Percentiles rank a stretch among this genome's conserved stretches.
Evolutionary conservation across 2,113 vertebrate genomes (phyloP).

Genomic region (Coptodon bakossiorum): DNA sequence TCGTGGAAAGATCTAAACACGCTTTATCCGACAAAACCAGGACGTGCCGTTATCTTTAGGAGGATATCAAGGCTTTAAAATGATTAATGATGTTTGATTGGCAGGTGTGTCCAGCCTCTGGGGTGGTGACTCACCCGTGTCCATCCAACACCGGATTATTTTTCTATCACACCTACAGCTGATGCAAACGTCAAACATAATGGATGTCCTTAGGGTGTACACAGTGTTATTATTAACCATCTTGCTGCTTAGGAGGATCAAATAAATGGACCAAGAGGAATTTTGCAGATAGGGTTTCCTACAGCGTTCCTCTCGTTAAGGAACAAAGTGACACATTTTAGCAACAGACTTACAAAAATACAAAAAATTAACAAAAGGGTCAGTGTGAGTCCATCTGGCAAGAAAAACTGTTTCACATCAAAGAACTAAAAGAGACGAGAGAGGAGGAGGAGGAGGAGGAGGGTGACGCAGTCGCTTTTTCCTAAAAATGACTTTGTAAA

Average conservation of each 20-base stretch:
- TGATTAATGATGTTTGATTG: neutral
- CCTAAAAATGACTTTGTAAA: neutral
- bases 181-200: rapidly evolving
- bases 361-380: neutral
- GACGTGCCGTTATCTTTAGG: neutral
- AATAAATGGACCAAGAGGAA: neutral
- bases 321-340: neutral
- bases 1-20: neutral
- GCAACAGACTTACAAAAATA: neutral
- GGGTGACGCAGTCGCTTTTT: rapidly evolving
- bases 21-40: neutral
- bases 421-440: neutral
- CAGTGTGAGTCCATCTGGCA: neutral
- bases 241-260: neutral
- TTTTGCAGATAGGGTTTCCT: neutral
- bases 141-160: neutral
- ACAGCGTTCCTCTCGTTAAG: neutral
- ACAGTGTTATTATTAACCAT: neutral
- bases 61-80: neutral
- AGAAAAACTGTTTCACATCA: neutral
- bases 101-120: neutral
- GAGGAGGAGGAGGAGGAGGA: neutral
- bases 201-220: neutral
- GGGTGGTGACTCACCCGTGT: neutral
- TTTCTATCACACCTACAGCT: neutral